Evolutionary conservation across 2,797 vertebrate genomes (phyloP), one percentile per base, ranked within the genome.

Genomic region (Rhinichthys osculus): DNA sequence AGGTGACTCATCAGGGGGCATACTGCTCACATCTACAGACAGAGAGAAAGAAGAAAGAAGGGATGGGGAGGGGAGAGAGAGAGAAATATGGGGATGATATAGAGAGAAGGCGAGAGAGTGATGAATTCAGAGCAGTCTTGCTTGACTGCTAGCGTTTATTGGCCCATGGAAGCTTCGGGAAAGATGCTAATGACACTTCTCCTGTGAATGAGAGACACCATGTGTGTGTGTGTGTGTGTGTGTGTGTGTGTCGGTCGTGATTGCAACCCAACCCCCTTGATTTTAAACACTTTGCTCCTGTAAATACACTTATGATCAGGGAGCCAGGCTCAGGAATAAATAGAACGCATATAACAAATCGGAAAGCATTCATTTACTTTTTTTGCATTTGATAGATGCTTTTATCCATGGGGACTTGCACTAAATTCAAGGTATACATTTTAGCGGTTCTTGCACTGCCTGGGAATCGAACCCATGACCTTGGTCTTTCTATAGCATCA

Each of bases 61-160:
- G 82, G 84, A 83, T 79, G 70, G 71, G 83, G 77, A 47, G 77
- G 62, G 59, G 59, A 69, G 47, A 74, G 62, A 81, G 78, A 82
- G 72, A 62, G 69, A 57, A 72, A 83, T 27, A 81, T 67, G 21
- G 69, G 86, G 80, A 81, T 82, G 69, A 72, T 82, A 71, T 40
- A 27, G 83, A 85, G 70, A 70, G 79, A 80, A 21, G 50, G 54
- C 23, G 78, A 77, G 86, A 79, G 50, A 73, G 87, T 86, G 89
- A 92, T 89, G 90, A 90, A 91, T 92, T 91, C 83, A 88, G 84
- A 92, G 89, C 84, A 82, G 89, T 91, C 87, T 90, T 89, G 90
- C 89, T 89, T 91, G 88, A 89, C 90, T 89, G 90, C 85, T 91
- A 83, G 87, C 87, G 88, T 91, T 91, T 91, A 91, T 89, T 92